phyloP scores from a whole-genome alignment of 1,140 invertebrate species.

The Cephus cinctus region DNA sequence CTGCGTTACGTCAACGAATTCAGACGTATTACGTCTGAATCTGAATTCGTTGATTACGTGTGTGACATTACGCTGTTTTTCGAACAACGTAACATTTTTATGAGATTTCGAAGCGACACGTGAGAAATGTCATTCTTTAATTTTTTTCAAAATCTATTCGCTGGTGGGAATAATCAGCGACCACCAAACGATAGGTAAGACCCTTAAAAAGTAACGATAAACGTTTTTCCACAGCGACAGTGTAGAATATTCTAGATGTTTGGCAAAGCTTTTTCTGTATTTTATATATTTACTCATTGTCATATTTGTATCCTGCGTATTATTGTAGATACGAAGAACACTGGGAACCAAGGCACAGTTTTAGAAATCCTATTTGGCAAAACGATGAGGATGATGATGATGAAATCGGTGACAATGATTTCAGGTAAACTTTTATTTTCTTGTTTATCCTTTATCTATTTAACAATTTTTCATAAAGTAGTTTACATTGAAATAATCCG shows the following conservation, averaged over 20 bases:
- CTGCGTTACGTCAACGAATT: too few relatives aligned
- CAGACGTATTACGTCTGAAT: too few relatives aligned
- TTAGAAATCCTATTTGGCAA: constrained; percentile 46
- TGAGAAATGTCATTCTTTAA: constrained; percentile 32
- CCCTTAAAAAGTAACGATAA: background rate
- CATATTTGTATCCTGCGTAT: too few relatives aligned
- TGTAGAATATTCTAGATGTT: background rate
- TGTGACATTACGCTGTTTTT: constrained; percentile 2
- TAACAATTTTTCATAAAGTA: too few relatives aligned
- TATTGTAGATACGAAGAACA: constrained; percentile 28
- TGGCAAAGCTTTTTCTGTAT: too few relatives aligned
- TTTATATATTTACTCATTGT: too few relatives aligned
- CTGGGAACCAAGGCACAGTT: constrained; percentile 21
- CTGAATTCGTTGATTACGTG: too few relatives aligned
- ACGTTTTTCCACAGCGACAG: background rate
- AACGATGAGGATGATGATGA: constrained; percentile 38
- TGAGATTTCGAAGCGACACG: background rate
- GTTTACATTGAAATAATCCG: background rate
- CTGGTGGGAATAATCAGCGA: constrained; percentile 10
- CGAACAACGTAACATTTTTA: background rate
- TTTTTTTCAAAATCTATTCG: constrained; percentile 37
- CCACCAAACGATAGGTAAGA: constrained; percentile 11
- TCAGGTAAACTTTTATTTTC: constrained; percentile 24
- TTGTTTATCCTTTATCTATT: too few relatives aligned
- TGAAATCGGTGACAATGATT: constrained; percentile 31